These are phyloP conservation scores for Falco novaeseelandiae DNA, from an alignment of 2,797 vertebrate species.

Conservation along the genomic window DNA sequence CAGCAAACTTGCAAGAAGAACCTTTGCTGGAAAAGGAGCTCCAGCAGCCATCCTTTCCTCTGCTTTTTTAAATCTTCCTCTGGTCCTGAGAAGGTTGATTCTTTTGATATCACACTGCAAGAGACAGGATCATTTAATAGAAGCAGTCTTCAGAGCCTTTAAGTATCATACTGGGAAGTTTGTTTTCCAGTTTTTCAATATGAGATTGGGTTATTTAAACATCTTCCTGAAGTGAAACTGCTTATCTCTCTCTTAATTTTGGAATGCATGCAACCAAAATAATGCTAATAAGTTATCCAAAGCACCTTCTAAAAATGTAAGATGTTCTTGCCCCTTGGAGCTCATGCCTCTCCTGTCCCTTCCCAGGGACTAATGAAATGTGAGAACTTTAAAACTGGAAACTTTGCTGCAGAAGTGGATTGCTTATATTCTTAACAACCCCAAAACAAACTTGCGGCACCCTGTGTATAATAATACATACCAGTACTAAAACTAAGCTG, in stretches of 20 bases:
- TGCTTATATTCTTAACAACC: not conserved
- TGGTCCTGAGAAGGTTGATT: not conserved
- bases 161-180: not conserved
- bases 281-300: not conserved
- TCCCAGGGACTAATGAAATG: not conserved
- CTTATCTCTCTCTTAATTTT: not conserved
- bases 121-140: not conserved
- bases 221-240: not conserved
- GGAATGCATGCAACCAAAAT: not conserved
- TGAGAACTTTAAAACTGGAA: not conserved
- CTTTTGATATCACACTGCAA: not conserved
- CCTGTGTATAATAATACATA: not conserved
- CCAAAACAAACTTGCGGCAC: not conserved
- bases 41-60: not conserved
- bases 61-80: not conserved
- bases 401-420: not conserved
- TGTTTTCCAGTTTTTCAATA: not conserved
- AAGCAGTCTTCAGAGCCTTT: not conserved
- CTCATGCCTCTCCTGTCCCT: not conserved
- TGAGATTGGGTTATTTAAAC: not conserved
- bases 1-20: not conserved
- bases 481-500: not conserved
- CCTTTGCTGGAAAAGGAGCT: not conserved
- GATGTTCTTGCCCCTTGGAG: not conserved
- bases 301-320: not conserved